A percentile compares a stretch with the other conserved stretches of the same genome.
These are phyloP conservation scores for Anadara kagoshimensis DNA, from an alignment of 1,140 invertebrate genomes.

Conservation along the genomic window DNA sequence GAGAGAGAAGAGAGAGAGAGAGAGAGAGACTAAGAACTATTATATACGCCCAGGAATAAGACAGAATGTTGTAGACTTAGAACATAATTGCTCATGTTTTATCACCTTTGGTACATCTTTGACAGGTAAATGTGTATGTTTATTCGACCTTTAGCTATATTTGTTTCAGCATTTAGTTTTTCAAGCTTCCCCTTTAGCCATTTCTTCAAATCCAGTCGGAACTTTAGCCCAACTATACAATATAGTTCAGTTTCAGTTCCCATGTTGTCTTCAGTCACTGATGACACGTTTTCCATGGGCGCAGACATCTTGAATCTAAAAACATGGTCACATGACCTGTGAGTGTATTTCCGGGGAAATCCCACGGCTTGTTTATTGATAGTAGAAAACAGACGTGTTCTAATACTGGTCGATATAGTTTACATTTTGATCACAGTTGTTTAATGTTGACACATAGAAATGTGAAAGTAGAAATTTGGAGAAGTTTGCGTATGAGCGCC, in stretches of 20 bases:
- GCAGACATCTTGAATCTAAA: slow-evolving; percentile 56
- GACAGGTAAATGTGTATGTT: slow-evolving; percentile 73
- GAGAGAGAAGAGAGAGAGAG: too few relatives aligned
- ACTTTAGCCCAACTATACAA: slow-evolving; percentile 74
- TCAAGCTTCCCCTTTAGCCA: slow-evolving; percentile 77
- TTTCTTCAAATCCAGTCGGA: slow-evolving; percentile 76
- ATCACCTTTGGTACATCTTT: slow-evolving; percentile 71
- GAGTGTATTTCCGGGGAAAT: slow-evolving; percentile 42
- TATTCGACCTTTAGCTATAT: slow-evolving; percentile 75
- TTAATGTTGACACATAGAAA: not conserved
- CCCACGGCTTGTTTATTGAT: slow-evolving; percentile 20
- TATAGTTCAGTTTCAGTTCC: slow-evolving; percentile 13
- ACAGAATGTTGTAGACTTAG: too few relatives aligned
- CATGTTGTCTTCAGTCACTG: not conserved
- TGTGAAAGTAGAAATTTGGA: slow-evolving; percentile 8
- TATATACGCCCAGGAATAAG: too few relatives aligned
- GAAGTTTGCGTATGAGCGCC: not conserved
- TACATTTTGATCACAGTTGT: not conserved
- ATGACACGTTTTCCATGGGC: slow-evolving; percentile 42
- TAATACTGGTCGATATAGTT: too few relatives aligned
- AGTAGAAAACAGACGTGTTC: slow-evolving; percentile 9
- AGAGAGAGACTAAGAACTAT: too few relatives aligned
- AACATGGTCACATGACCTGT: slow-evolving; percentile 36
- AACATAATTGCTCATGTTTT: too few relatives aligned
- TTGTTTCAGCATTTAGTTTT: slow-evolving; percentile 70